Evolutionary conservation across 2,113 vertebrate genomes (phyloP).

Genomic region (Thermophis baileyi): DNA sequence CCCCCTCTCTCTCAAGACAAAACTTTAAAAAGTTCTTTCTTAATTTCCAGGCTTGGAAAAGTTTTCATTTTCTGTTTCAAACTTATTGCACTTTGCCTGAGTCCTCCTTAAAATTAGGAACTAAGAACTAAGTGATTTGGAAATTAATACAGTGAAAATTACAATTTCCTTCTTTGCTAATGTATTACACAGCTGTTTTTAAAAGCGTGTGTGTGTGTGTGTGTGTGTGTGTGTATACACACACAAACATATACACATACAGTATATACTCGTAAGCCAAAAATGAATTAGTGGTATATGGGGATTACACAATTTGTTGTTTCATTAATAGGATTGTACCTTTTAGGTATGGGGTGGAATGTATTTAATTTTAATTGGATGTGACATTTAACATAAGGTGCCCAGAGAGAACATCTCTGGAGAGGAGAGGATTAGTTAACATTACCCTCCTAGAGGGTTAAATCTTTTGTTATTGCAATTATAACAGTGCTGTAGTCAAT

Average conservation of each 20-base stretch:
- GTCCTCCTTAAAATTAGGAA: background rate
- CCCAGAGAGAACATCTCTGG: slow-evolving; percentile 63
- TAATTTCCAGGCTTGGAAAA: background rate
- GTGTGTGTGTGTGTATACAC: background rate
- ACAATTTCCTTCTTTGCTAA: background rate
- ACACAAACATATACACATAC: background rate
- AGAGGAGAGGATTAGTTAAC: slow-evolving; percentile 66
- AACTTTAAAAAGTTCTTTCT: background rate
- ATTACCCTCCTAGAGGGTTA: slow-evolving; percentile 66
- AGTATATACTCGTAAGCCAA: background rate
- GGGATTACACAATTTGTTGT: background rate
- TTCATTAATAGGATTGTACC: background rate
- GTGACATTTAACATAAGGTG: slow-evolving; percentile 79
- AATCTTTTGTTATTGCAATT: slow-evolving; percentile 64
- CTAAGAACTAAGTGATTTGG: background rate
- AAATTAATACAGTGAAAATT: background rate
- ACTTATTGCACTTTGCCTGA: background rate
- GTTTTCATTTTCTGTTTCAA: background rate
- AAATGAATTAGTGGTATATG: background rate
- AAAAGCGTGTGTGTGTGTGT: background rate
- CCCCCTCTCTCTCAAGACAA: background rate
- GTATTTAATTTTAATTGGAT: slow-evolving; percentile 69
- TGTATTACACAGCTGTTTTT: background rate
- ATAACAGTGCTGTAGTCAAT: slow-evolving; percentile 55
- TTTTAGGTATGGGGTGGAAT: background rate